Evolutionary conservation across 2,113 vertebrate genomes (phyloP).

Genomic region (Neolamprologus sp.): DNA sequence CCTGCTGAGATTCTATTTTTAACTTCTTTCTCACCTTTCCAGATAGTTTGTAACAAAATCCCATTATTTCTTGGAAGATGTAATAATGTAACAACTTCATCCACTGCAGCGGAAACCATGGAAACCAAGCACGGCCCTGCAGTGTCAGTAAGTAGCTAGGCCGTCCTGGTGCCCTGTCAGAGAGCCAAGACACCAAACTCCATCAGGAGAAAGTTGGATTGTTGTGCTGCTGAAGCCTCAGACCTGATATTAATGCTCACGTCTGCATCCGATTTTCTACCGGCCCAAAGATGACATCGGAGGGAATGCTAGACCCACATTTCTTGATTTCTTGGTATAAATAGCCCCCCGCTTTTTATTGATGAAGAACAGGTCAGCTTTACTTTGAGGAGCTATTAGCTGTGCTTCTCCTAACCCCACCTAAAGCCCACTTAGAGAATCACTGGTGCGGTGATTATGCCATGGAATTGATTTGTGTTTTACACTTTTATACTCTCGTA

Average conservation of each 20-base stretch:
- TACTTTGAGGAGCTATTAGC: background rate
- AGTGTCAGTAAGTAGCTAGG: fast-evolving
- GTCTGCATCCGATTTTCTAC: background rate
- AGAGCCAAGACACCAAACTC: background rate
- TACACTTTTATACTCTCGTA: background rate
- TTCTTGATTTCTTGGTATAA: background rate
- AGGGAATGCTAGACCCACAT: background rate
- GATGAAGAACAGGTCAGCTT: background rate
- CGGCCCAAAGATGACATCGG: background rate
- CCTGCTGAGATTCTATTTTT: fast-evolving
- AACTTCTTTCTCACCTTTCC: background rate
- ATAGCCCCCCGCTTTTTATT: fast-evolving
- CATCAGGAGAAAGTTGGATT: background rate
- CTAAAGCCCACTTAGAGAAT: background rate
- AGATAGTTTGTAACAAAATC: fast-evolving
- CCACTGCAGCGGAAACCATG: background rate
- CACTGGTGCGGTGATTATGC: background rate
- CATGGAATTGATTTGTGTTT: background rate
- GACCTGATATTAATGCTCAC: background rate
- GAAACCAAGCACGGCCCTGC: background rate
- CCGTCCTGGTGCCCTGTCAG: fast-evolving
- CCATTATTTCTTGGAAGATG: background rate
- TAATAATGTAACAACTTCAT: background rate
- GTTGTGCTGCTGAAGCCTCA: background rate
- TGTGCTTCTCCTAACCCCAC: background rate